Base-by-base conservation (phyloP, 2,888 invertebrate species). In the Scaptomyza parva region DNA sequence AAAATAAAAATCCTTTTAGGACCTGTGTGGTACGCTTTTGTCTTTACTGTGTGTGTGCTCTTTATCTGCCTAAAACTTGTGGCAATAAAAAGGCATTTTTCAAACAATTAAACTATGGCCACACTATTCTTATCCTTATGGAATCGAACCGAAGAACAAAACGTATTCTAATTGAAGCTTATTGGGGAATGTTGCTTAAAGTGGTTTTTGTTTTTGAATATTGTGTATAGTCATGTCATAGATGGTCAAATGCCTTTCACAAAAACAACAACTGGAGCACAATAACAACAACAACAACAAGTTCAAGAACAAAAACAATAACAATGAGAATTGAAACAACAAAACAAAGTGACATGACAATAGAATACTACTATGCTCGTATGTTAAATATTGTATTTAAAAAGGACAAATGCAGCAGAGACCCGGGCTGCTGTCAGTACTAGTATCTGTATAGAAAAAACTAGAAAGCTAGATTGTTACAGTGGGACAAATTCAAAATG, bases 311-410 rank as follows among this genome's bases (percentile, higher is more conserved):
- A 61, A 18, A 35, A 67, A 30, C 47, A 59, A 45, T 43, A 61
- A 43, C 24, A 58, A 48, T 14, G 66, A 20, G 37, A 44, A 45
- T 12, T 47, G 24, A 39, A 48, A 45, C 59, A 64, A 54, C 37
- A 53, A 26, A 53, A 22, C 37, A 53, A 47, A 50, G 37, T 47
- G 61, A 53, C 40, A 53, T 26, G 41, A 62, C 54, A 66, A 57
- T 39, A 26, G 44, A 37, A 58, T 17, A 57, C 41, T 41, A 30
- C 30, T 50, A 60, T 66, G 53, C 41, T 41, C 35, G 35, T 50
- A 60, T 66, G 53, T 57, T 57, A 72, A 61, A 66, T 64, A 64
- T 64, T 62, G 55, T 47, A 54, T 54, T 53, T 62, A 47, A 70
- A 57, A 77, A 50, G 66, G 22, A 60, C 64, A 75, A 71, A 57